phyloP scores from a whole-genome alignment of 92 coral and sea anemone species.

The Micromussa lordhowensis region DNA sequence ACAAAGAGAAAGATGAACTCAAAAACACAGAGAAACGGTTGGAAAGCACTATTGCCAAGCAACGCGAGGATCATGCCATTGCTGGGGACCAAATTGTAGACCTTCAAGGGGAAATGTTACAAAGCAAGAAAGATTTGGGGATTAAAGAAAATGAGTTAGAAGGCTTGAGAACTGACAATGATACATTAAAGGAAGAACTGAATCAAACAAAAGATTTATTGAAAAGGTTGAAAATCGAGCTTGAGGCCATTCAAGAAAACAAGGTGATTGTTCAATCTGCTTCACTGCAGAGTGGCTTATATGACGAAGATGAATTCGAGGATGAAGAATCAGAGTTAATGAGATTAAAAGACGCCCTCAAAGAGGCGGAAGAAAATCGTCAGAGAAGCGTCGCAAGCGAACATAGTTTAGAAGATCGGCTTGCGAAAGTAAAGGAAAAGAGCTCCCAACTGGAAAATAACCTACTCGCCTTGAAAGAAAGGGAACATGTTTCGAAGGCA shows the following conservation, averaged over 20 bases:
- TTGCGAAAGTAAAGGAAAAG: not conserved
- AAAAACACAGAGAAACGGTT: conserved; percentile 66
- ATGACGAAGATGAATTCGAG: conserved; percentile 2
- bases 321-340: conserved; percentile 6
- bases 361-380: conserved; percentile 60
- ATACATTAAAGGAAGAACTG: conserved; percentile 10
- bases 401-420: conserved; percentile 6
- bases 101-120: conserved; percentile 1
- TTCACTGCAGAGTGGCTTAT: conserved; percentile 15
- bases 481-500: not conserved
- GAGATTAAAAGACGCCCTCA: conserved; percentile 48
- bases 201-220: conserved; percentile 21
- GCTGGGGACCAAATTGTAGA: conserved; percentile 71
- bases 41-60: conserved; percentile 59
- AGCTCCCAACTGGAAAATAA: conserved; percentile 10
- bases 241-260: conserved; percentile 30
- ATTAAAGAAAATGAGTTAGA: not conserved
- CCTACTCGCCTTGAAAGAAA: not conserved
- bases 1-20: conserved; percentile 57
- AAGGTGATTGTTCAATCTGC: conserved; percentile 2
- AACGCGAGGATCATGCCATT: conserved; percentile 60
- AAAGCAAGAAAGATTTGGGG: conserved; percentile 4
- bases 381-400: conserved; percentile 17
- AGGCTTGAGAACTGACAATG: conserved; percentile 14
- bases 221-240: conserved; percentile 25